These are phyloP conservation scores for Rhagonycha lutea DNA, from an alignment of 2,888 invertebrate species.

Conservation along the genomic window DNA sequence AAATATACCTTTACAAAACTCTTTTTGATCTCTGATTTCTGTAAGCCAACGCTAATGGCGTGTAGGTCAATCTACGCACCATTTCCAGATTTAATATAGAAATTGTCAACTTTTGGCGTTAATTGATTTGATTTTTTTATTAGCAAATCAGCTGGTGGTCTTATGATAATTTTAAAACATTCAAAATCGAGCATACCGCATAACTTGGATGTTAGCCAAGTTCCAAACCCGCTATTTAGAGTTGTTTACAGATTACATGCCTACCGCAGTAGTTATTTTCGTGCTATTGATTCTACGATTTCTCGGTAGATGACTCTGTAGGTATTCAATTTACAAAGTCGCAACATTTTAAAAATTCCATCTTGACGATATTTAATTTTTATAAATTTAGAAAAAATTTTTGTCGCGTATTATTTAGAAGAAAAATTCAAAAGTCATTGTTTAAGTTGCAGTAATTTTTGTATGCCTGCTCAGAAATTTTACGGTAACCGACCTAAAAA, in stretches of 20 bases:
- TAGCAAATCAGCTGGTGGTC: too few species aligned
- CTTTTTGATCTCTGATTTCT: too few species aligned
- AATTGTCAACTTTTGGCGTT: too few species aligned
- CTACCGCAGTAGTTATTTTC: not conserved
- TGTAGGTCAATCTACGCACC: too few species aligned
- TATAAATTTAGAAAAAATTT: not conserved
- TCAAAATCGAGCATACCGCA: too few species aligned
- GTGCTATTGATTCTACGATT: not conserved
- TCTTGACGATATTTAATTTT: not conserved
- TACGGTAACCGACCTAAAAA: constrained; percentile 48
- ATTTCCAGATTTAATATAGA: too few species aligned
- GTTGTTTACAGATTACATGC: not conserved
- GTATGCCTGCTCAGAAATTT: constrained; percentile 31
- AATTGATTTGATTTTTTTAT: too few species aligned
- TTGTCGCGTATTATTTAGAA: not conserved
- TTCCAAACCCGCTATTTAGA: not conserved
- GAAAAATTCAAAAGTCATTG: not conserved
- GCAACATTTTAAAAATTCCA: not conserved
- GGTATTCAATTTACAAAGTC: not conserved
- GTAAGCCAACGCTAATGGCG: too few species aligned
- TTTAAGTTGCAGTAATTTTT: not conserved
- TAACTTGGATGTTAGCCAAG: not conserved
- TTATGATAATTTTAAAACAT: too few species aligned
- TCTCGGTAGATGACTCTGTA: not conserved
- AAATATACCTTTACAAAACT: too few species aligned